Conservation (phyloP, 2,797 vertebrate species). For the Karalla daura region DNA sequence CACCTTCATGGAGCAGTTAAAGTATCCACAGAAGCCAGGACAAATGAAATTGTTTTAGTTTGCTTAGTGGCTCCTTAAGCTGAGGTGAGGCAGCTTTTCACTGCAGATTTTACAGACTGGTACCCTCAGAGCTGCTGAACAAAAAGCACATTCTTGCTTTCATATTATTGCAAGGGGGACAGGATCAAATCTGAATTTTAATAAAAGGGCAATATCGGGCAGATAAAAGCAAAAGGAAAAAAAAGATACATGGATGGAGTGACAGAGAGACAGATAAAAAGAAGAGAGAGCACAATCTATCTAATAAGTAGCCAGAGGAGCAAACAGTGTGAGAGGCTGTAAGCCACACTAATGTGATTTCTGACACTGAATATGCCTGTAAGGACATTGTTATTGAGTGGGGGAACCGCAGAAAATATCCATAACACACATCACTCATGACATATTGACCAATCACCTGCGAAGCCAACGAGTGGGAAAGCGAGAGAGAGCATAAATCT, state of each 20-base stretch:
- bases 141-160: conserved; percentile 20
- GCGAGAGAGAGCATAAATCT: too few relatives aligned
- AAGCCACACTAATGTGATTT: conserved; percentile 21
- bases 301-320: conserved; percentile 30
- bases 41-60: conserved; percentile 62
- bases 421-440: conserved; percentile 13
- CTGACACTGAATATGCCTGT: neutral
- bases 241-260: neutral
- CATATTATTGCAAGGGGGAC: conserved; percentile 36
- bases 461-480: too few relatives aligned
- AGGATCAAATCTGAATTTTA: conserved; percentile 47
- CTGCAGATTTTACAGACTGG: conserved; percentile 39
- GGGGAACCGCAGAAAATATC: conserved; percentile 16
- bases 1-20: conserved; percentile 31
- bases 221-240: conserved; percentile 36
- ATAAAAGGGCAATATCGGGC: conserved; percentile 46
- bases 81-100: conserved; percentile 26
- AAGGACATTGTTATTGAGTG: conserved; percentile 2
- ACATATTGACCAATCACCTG: conserved; percentile 17
- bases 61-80: conserved; percentile 54
- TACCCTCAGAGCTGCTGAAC: conserved; percentile 26
- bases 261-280: conserved; percentile 23
- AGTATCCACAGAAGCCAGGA: conserved; percentile 47
- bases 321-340: conserved; percentile 18
- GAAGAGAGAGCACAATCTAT: conserved; percentile 3